Conservation (phyloP, 2,113 vertebrate genomes). For the Podilymbus podiceps region DNA sequence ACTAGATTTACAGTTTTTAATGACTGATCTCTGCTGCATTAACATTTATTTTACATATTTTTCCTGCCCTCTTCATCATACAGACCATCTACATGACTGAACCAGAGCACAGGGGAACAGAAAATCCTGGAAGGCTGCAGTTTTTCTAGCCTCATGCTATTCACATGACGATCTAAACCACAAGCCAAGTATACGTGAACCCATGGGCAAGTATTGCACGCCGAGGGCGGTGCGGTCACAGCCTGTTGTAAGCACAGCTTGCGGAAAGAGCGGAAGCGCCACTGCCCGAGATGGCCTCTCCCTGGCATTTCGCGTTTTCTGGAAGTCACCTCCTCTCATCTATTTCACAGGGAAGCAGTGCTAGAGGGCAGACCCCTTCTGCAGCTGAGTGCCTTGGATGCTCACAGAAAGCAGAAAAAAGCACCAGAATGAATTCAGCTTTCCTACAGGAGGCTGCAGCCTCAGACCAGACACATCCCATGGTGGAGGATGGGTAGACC, state of each 20-base stretch:
- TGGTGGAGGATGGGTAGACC: neutral
- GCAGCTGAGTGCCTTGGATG: neutral
- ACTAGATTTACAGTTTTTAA: neutral
- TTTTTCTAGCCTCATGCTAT: neutral
- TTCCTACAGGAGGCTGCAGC: neutral
- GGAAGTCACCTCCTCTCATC: neutral
- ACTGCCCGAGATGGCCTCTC: neutral
- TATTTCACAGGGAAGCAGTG: neutral
- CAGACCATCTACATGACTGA: neutral
- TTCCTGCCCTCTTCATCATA: neutral
- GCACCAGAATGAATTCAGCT: neutral
- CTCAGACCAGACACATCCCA: neutral
- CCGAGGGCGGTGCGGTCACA: neutral
- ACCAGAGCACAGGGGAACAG: neutral
- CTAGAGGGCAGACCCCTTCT: neutral
- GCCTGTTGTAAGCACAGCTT: neutral
- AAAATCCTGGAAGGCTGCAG: neutral
- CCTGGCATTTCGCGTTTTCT: neutral
- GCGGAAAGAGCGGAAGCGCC: neutral
- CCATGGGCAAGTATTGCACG: neutral
- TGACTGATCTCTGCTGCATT: neutral
- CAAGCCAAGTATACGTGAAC: neutral
- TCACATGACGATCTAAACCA: neutral
- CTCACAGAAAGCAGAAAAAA: neutral
- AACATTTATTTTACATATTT: neutral